These are phyloP conservation scores for Chrysocyon brachyurus DNA, from an alignment of 2,797 vertebrate genomes.

Conservation along the genomic window DNA sequence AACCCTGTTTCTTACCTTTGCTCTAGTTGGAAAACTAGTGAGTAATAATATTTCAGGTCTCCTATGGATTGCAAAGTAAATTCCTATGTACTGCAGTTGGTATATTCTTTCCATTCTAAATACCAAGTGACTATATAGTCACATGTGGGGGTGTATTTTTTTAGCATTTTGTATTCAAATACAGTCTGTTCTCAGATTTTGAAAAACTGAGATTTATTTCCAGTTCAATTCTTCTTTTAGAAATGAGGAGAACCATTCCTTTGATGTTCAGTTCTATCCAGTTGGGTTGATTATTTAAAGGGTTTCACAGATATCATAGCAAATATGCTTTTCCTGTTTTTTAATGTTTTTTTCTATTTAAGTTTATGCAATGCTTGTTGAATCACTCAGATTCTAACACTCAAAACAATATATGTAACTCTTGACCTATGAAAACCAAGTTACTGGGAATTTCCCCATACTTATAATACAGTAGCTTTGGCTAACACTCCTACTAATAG, in stretches of 20 bases:
- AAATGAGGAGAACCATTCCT: conserved; percentile 75
- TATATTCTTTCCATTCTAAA: conserved; percentile 25
- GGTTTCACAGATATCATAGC: conserved; percentile 72
- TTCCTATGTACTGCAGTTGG: conserved; percentile 39
- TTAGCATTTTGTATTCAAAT: conserved; percentile 42
- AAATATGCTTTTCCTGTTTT: conserved; percentile 78
- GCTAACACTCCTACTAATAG: not conserved
- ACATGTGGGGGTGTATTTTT: not conserved
- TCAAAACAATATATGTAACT: not conserved
- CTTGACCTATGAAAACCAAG: conserved; percentile 59
- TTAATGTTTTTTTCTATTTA: conserved; percentile 21
- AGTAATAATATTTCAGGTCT: not conserved
- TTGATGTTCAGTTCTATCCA: conserved; percentile 40
- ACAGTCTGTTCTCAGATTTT: conserved; percentile 41
- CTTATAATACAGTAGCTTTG: not conserved
- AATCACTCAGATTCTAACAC: conserved; percentile 47
- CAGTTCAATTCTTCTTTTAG: conserved; percentile 65
- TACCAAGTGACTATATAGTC: not conserved
- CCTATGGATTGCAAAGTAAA: conserved; percentile 8
- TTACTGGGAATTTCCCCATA: not conserved
- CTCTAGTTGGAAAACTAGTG: conserved; percentile 62
- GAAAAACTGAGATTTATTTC: conserved; percentile 68
- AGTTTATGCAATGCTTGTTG: conserved; percentile 33
- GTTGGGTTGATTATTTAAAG: conserved; percentile 61
- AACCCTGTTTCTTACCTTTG: not conserved